Percentiles rank a stretch among this genome's conserved stretches.
Conservation (phyloP, 2,888 invertebrate genomes). For the Meghimatium bilineatum region DNA sequence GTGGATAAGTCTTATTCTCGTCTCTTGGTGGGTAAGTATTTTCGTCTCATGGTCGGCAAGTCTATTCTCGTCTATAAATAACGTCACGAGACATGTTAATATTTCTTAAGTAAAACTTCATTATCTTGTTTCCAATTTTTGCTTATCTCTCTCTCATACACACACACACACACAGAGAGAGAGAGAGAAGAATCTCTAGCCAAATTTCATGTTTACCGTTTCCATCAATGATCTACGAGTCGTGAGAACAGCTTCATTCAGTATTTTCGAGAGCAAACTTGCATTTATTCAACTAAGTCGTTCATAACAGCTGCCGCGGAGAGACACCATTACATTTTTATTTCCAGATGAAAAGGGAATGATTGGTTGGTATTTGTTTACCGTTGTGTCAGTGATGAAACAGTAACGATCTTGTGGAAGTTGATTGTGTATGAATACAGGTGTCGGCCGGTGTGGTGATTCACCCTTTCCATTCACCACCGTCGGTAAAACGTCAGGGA, state of each 20-base stretch:
- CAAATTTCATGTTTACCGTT: no score
- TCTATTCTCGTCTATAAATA: no score
- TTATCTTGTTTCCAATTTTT: no score
- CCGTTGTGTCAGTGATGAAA: neutral
- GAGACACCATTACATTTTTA: neutral
- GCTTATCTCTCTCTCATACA: no score
- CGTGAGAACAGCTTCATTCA: neutral
- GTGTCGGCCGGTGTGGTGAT: neutral
- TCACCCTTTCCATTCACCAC: neutral
- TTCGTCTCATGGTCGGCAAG: no score
- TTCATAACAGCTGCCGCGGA: neutral
- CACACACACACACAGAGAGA: no score
- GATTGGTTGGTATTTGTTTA: neutral
- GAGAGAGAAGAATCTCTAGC: no score
- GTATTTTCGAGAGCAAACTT: neutral
- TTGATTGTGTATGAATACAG: neutral
- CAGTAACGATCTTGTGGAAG: neutral
- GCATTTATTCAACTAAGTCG: neutral
- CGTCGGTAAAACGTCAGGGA: neutral
- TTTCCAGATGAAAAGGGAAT: neutral
- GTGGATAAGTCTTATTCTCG: no score
- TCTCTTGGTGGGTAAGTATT: no score
- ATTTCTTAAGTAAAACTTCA: no score
- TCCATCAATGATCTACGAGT: neutral
- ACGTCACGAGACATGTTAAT: no score